A percentile compares a stretch with the other conserved stretches of the same genome.
Conservation (phyloP, 2,113 vertebrate genomes). For the Erythrocercus mccallii region DNA sequence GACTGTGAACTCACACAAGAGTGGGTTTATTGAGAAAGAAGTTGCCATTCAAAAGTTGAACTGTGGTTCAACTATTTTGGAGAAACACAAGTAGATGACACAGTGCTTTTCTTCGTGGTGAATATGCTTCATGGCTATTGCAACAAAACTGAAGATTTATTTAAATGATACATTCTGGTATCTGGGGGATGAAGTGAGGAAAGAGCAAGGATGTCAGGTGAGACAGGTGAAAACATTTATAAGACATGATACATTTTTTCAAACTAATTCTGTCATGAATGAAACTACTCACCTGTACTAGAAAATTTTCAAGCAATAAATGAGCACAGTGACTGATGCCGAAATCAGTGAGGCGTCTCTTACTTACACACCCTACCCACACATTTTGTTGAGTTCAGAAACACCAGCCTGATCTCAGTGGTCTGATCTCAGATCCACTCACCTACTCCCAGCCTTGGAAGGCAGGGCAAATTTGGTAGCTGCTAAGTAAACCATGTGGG, state of each 20-base stretch:
- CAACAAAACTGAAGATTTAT: background rate
- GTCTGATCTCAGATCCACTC: constrained; percentile 16
- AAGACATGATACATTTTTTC: background rate
- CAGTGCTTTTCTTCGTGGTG: background rate
- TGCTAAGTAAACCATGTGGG: constrained; percentile 23
- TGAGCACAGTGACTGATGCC: background rate
- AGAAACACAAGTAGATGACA: constrained; percentile 18
- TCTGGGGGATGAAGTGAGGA: constrained; percentile 15
- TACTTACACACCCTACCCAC: constrained; percentile 16
- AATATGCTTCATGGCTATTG: background rate
- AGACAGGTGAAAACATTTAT: background rate
- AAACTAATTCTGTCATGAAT: constrained; percentile 12
- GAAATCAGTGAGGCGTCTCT: background rate
- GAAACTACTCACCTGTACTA: constrained; percentile 32
- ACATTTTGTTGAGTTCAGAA: background rate
- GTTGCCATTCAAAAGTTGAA: constrained; percentile 63
- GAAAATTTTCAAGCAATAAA: constrained; percentile 22
- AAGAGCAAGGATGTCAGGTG: constrained; percentile 4
- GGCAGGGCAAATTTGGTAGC: background rate
- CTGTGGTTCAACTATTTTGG: constrained; percentile 40
- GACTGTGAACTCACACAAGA: constrained; percentile 47
- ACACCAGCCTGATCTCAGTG: background rate
- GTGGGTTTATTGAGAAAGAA: constrained; percentile 64
- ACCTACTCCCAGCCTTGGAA: constrained; percentile 29
- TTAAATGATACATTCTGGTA: background rate